Percentiles rank a stretch among this genome's conserved stretches.
phyloP scores from a whole-genome alignment of 2,888 invertebrate species.

The Ochlodes sylvanus region DNA sequence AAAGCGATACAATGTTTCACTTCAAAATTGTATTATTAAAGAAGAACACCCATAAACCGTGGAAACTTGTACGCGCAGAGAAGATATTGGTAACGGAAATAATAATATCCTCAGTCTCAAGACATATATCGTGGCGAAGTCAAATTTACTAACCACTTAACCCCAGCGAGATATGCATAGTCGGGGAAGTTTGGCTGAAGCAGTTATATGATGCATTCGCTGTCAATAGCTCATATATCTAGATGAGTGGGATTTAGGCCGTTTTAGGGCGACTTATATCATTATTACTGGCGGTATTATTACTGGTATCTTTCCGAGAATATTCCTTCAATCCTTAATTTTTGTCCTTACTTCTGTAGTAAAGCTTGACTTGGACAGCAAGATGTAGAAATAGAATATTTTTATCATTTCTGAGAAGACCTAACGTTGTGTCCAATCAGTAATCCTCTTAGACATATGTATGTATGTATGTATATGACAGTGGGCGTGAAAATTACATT shows the following conservation, averaged over 20 bases:
- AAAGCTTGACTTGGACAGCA: too few relatives aligned
- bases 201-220: background rate
- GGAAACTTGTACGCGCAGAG: conserved; percentile 9
- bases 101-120: conserved; percentile 10
- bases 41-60: conserved; percentile 19
- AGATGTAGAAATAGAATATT: too few relatives aligned
- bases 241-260: background rate
- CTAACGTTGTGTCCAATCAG: too few relatives aligned
- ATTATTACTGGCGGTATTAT: too few relatives aligned
- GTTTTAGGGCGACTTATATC: too few relatives aligned
- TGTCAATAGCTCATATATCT: conserved; percentile 2
- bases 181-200: conserved; percentile 1
- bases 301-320: too few relatives aligned
- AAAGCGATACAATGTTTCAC: conserved; percentile 25
- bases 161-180: conserved; percentile 9
- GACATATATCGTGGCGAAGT: conserved; percentile 1
- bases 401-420: too few relatives aligned
- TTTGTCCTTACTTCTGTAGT: too few relatives aligned
- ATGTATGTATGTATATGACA: too few relatives aligned
- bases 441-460: too few relatives aligned
- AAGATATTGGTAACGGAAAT: conserved; percentile 19
- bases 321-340: too few relatives aligned
- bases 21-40: conserved; percentile 21
- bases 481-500: background rate
- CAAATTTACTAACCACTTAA: conserved; percentile 17